A percentile compares a stretch with the other conserved stretches of the same genome.
Evolutionary conservation across 2,797 vertebrate genomes (phyloP).

Genomic region (Amazona ochrocephala): DNA sequence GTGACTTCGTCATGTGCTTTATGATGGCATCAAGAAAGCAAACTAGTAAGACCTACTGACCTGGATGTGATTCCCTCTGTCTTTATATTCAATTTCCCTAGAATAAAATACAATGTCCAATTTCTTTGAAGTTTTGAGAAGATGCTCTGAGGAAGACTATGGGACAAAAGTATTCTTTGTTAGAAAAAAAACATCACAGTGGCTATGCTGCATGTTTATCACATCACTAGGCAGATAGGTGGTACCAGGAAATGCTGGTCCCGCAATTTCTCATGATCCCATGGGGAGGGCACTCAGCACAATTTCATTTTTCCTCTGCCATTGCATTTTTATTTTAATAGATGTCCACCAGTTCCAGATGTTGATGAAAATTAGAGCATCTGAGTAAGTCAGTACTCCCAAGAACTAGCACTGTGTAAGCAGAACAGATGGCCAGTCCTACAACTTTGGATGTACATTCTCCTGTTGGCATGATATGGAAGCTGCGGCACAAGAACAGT

Average conservation of each 20-base stretch:
- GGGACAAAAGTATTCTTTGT: background rate
- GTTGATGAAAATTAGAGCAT: constrained; percentile 2
- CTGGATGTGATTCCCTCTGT: background rate
- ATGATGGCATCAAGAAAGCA: background rate
- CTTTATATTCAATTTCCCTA: background rate
- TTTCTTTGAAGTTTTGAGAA: background rate
- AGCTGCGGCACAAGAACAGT: background rate
- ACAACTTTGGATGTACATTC: background rate
- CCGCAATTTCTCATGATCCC: background rate
- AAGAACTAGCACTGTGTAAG: background rate
- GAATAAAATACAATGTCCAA: background rate
- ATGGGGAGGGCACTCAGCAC: background rate
- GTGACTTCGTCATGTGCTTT: background rate
- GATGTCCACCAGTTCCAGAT: constrained; percentile 5
- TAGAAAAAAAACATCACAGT: background rate
- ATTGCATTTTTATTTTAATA: background rate
- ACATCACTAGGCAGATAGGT: background rate
- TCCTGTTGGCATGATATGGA: background rate
- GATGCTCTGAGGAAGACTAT: background rate
- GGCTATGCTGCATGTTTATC: background rate
- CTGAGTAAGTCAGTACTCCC: background rate
- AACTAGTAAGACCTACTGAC: background rate
- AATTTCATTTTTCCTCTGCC: background rate
- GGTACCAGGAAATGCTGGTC: background rate
- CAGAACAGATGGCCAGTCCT: constrained; percentile 49